phyloP scores from a whole-genome alignment of 2,797 vertebrate genomes.

The Acipenser oxyrinchus region DNA sequence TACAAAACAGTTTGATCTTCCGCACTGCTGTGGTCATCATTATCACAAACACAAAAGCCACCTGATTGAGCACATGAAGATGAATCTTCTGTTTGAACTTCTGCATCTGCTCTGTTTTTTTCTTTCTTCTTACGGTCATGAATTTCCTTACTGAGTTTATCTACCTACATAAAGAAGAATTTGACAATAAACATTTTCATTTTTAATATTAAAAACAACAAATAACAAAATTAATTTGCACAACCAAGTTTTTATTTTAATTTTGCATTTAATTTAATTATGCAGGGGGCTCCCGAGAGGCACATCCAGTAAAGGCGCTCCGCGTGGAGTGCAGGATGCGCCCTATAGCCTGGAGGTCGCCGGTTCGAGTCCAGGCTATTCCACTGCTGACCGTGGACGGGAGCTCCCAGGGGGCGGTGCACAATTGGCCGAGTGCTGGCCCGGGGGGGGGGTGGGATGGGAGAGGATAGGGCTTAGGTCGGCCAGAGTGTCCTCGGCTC shows the following conservation, averaged over 20 bases:
- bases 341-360: no score
- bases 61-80: constrained; percentile 69
- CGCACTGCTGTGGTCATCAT: constrained; percentile 27
- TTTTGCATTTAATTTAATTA: neutral
- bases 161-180: constrained; percentile 56
- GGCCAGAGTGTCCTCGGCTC: no score
- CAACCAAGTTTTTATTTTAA: no score
- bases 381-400: no score
- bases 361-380: no score
- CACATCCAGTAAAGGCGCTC: no score
- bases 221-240: neutral
- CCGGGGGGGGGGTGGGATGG: no score
- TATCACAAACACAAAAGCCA: constrained; percentile 25
- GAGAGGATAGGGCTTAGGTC: no score
- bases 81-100: constrained; percentile 81
- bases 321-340: no score
- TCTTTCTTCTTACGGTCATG: constrained; percentile 59
- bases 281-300: neutral
- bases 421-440: no score
- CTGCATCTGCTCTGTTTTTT: constrained; percentile 51
- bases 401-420: no score
- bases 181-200: neutral
- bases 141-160: constrained; percentile 75
- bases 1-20: constrained; percentile 51
- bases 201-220: neutral